Percentiles rank a stretch among this genome's conserved stretches.
Conservation (phyloP, 2,888 invertebrate species). For the Drosophila paramelanica region DNA sequence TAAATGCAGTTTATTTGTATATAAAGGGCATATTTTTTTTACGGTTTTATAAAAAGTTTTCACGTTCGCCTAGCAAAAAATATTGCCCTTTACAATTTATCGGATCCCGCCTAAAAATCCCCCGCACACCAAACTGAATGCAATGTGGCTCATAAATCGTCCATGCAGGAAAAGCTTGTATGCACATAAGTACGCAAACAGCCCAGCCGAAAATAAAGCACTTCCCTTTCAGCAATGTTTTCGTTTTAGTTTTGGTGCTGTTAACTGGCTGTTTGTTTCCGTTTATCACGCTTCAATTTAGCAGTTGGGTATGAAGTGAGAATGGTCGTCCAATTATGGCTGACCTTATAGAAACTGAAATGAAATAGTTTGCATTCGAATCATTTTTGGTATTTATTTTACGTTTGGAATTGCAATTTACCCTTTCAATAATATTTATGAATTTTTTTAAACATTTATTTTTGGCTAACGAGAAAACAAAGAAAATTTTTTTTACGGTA, state of each 20-base stretch:
- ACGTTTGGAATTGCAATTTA: not conserved
- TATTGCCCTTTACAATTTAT: slow-evolving; percentile 3
- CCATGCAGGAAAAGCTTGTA: slow-evolving; percentile 9
- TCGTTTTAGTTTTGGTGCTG: slow-evolving; percentile 29
- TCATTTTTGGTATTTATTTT: not conserved
- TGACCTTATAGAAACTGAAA: not conserved
- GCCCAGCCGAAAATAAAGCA: slow-evolving; percentile 3
- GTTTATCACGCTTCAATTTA: not conserved
- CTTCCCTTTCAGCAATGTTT: slow-evolving; percentile 19
- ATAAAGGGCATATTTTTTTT: slow-evolving; percentile 3
- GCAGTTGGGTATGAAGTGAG: not conserved
- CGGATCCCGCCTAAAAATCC: not conserved
- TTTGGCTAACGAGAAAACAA: no score
- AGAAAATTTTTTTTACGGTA: no score
- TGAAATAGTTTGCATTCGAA: not conserved
- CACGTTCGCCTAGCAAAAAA: not conserved
- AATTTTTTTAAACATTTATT: not conserved
- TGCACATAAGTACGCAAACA: slow-evolving; percentile 19
- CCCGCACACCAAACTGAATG: slow-evolving; percentile 14
- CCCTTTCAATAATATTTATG: not conserved
- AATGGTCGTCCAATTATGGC: not conserved
- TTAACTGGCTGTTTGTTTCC: slow-evolving; percentile 7
- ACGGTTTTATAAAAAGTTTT: slow-evolving; percentile 14
- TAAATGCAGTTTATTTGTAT: slow-evolving; percentile 18
- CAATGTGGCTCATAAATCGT: slow-evolving; percentile 31